Evolutionary conservation across 1,140 invertebrate species (phyloP).

Genomic region (Diachasma alloeum): DNA sequence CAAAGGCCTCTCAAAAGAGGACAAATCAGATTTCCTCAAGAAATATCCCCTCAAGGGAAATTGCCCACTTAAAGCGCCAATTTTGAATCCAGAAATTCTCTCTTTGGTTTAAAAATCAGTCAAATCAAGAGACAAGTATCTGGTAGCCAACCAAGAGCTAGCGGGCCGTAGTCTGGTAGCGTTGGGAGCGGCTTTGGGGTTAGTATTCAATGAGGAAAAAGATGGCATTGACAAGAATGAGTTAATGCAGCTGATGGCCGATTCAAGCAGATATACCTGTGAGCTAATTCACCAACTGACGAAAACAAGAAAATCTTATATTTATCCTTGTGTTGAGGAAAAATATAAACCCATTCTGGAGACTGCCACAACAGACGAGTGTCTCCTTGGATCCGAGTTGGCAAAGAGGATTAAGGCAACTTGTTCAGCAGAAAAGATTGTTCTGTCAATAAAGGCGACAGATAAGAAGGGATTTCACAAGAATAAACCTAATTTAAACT

Average conservation of each 20-base stretch:
- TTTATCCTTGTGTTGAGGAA: conserved; percentile 26
- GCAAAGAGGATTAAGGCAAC: conserved; percentile 26
- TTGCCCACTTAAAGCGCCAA: conserved; percentile 18
- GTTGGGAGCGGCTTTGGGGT: background rate
- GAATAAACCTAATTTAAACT: no score
- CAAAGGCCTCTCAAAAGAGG: conserved; percentile 8
- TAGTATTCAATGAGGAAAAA: conserved; percentile 15
- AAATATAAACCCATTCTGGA: conserved; percentile 31
- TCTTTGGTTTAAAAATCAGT: conserved; percentile 17
- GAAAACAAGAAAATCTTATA: conserved; percentile 23
- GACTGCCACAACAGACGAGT: conserved; percentile 19
- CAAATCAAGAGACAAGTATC: conserved; percentile 21
- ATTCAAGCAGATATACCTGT: conserved; percentile 27
- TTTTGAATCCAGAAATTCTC: conserved; percentile 19
- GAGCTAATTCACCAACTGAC: conserved; percentile 26
- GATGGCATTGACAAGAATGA: conserved; percentile 18
- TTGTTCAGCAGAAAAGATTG: no score
- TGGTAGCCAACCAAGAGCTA: conserved; percentile 15
- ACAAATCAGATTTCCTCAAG: background rate
- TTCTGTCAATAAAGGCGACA: no score
- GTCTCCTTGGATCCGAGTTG: conserved; percentile 26
- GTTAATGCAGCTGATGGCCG: conserved; percentile 23
- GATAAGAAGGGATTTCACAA: no score
- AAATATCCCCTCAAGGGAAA: conserved; percentile 22
- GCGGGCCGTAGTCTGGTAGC: conserved; percentile 7